These are phyloP conservation scores for Drosophila parabipectinata DNA, from an alignment of 1,140 invertebrate species.

Conservation along the genomic window DNA sequence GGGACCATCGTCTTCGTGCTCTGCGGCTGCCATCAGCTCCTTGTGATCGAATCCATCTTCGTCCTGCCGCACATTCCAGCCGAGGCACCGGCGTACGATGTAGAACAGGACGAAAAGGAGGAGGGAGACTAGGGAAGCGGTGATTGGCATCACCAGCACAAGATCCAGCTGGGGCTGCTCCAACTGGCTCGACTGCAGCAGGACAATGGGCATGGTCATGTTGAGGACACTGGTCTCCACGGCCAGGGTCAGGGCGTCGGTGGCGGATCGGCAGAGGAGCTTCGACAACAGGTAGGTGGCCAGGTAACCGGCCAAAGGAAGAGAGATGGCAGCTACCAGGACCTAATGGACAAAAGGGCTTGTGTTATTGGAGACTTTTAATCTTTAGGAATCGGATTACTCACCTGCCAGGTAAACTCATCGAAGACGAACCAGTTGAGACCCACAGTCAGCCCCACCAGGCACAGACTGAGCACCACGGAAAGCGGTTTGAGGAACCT, in stretches of 20 bases:
- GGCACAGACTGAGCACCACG: conserved; percentile 51
- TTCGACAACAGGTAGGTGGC: conserved; percentile 47
- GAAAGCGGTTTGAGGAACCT: conserved; percentile 64
- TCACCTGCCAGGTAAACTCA: conserved; percentile 55
- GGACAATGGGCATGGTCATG: conserved; percentile 63
- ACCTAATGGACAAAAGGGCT: conserved; percentile 19
- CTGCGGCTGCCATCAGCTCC: conserved; percentile 36
- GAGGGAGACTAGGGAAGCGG: conserved; percentile 45
- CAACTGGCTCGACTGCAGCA: conserved; percentile 54
- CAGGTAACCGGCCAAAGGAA: conserved; percentile 54
- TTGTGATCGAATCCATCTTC: conserved; percentile 54
- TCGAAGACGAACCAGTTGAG: conserved; percentile 57
- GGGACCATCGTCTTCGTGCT: conserved; percentile 19
- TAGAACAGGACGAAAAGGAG: conserved; percentile 46
- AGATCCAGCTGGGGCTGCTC: conserved; percentile 58
- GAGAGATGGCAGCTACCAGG: conserved; percentile 42
- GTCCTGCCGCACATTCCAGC: conserved; percentile 50
- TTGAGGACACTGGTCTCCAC: conserved; percentile 63
- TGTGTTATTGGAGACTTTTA: not conserved
- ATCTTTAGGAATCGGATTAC: not conserved
- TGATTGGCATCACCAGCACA: conserved; percentile 57
- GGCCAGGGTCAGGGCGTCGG: conserved; percentile 57
- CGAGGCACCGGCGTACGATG: conserved; percentile 44
- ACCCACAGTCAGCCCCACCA: conserved; percentile 57
- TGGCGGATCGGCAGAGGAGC: conserved; percentile 50